Evolutionary conservation across 2,888 invertebrate species (phyloP).

Genomic region (Celastrina argiolus): DNA sequence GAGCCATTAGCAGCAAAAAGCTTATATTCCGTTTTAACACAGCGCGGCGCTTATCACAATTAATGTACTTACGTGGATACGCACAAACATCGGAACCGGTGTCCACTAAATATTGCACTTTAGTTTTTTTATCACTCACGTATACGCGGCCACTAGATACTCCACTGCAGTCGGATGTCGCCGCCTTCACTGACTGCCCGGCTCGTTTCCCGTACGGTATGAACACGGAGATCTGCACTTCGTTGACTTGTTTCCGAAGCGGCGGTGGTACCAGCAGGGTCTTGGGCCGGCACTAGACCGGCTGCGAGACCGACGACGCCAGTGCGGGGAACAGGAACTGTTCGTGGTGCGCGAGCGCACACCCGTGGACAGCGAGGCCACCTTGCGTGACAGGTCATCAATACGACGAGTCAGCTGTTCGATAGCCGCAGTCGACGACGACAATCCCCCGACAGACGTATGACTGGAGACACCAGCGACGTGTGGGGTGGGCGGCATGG

Average conservation of each 20-base stretch:
- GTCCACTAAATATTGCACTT: constrained; percentile 33
- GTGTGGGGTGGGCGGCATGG: not conserved
- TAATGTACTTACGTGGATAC: constrained; percentile 25
- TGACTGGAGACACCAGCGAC: constrained; percentile 12
- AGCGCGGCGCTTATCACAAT: constrained; percentile 6
- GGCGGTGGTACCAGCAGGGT: constrained; percentile 32
- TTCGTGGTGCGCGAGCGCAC: constrained; percentile 5
- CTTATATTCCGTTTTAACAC: constrained; percentile 31
- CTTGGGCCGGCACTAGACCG: constrained; percentile 22
- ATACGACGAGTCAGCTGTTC: constrained; percentile 15
- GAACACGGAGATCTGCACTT: constrained; percentile 34
- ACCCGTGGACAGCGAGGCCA: not conserved
- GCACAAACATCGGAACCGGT: constrained; percentile 30
- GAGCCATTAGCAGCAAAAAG: constrained; percentile 43
- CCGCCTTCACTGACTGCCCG: constrained; percentile 37
- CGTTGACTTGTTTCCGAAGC: constrained; percentile 28
- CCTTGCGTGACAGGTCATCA: constrained; percentile 21
- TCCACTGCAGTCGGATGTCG: constrained; percentile 36
- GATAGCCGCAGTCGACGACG: not conserved
- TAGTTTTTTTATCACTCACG: constrained; percentile 34
- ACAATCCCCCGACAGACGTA: not conserved
- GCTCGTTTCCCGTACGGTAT: constrained; percentile 33
- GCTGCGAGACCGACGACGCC: constrained; percentile 21
- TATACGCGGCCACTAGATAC: constrained; percentile 35
- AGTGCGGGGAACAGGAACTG: constrained; percentile 3